Conservation (phyloP, 2,797 vertebrate genomes). For the Poecilia velifera region DNA sequence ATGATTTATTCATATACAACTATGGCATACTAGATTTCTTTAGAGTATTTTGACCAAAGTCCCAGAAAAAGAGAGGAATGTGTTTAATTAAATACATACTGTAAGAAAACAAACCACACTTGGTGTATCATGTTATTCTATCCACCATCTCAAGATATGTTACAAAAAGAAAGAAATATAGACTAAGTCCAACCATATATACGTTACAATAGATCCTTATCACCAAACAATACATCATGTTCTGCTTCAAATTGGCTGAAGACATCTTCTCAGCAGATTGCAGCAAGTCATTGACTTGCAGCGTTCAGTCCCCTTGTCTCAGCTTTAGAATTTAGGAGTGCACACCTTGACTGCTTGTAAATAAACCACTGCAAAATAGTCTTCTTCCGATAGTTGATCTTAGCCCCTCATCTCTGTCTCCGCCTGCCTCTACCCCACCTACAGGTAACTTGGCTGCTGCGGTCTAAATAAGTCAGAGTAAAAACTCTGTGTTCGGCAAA, state of each 20-base stretch:
- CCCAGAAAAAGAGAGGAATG: conserved; percentile 21
- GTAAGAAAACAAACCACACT: neutral
- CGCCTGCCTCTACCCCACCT: neutral
- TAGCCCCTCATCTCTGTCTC: neutral
- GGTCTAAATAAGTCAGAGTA: neutral
- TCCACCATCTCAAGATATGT: neutral
- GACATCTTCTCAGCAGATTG: neutral
- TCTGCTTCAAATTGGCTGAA: neutral
- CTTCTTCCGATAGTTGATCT: neutral
- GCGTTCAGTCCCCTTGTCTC: neutral
- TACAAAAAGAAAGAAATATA: neutral
- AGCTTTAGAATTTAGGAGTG: neutral
- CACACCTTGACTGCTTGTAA: neutral
- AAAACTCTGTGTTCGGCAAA: neutral
- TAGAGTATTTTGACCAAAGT: conserved; percentile 31
- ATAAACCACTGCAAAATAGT: neutral
- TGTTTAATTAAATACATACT: conserved; percentile 1
- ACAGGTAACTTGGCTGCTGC: neutral
- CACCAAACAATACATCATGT: neutral
- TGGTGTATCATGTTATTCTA: neutral
- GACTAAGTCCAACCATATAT: neutral
- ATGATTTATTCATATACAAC: conserved; percentile 17
- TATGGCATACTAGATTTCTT: neutral
- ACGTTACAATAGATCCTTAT: neutral
- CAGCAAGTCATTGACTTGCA: neutral